Evolutionary conservation across 2,113 vertebrate species (phyloP), one percentile per base, ranked within the genome.

Genomic region (Argyrosomus japonicus): DNA sequence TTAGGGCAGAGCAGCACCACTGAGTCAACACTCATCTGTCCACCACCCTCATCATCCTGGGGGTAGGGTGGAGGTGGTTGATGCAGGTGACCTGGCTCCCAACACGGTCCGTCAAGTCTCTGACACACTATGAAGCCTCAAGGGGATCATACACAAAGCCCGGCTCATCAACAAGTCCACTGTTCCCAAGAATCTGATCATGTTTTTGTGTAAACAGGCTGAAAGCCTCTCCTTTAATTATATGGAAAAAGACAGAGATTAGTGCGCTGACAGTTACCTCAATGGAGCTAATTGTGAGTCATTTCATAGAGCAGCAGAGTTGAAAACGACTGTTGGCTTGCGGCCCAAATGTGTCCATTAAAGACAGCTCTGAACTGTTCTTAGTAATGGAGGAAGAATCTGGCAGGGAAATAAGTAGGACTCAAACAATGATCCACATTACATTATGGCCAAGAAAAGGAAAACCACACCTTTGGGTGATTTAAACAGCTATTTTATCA

Each of bases 191-290:
- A 70, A 81, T 87, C 27, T 51, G 79, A 87, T 85, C 36, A 9
- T 90, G 88, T 90, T 93, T 87, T 88, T 53, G 86, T 82, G 77
- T 88, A 90, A 94, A 90, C 89, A 92, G n/a, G 65, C 72, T 69
- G 75, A 90, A 87, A 87, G 79, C 86, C 47, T 70, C 83, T 81
- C 79, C 86, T 91, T 85, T 86, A 89, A 91, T 91, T 82, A 90
- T 54, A 68, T 29, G 51, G 48, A 72, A 81, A 68, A 65, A 63
- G 40, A 0, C 47, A 19, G 79, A 88, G 88, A 90, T 91, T 89
- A 87, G 81, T 48, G 54, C 6, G 87, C 27, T 90, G 91, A 93
- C 88, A 89, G 91, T 84, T 70, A 62, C 88, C 79, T 91, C 81
- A 86, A 71, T 85, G 79, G 85, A 69, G 86, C 77, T 87, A 87